These are phyloP conservation scores for Zaprionus gabonicus DNA, from an alignment of 1,140 invertebrate species.

Conservation along the genomic window DNA sequence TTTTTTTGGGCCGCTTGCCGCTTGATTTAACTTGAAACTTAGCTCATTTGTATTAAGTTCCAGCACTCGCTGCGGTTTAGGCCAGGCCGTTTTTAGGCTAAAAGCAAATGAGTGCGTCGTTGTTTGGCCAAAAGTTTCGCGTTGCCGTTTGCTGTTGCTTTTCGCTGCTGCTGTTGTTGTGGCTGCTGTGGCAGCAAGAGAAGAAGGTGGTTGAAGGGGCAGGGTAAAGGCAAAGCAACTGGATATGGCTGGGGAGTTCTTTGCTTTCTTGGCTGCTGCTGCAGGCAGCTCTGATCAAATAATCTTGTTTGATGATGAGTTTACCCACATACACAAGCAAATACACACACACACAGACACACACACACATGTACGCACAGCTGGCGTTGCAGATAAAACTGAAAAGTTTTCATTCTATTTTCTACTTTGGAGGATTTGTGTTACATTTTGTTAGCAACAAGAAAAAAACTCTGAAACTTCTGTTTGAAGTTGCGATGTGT, in stretches of 20 bases:
- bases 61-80: slow-evolving; percentile 40
- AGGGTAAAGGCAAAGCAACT: not conserved
- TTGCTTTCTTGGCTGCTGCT: slow-evolving; percentile 34
- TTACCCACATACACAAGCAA: slow-evolving; percentile 58
- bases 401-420: slow-evolving; percentile 80
- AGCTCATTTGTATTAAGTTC: slow-evolving; percentile 80
- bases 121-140: slow-evolving; percentile 51
- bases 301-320: slow-evolving; percentile 83
- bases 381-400: slow-evolving; percentile 57
- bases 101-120: slow-evolving; percentile 71
- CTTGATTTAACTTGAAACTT: slow-evolving; percentile 80
- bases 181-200: slow-evolving; percentile 20
- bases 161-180: slow-evolving; percentile 10
- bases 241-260: not conserved
- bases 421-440: slow-evolving; percentile 77
- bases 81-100: slow-evolving; percentile 29
- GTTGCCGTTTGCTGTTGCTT: slow-evolving; percentile 12
- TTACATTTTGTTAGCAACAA: slow-evolving; percentile 64
- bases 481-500: slow-evolving; percentile 49
- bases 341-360: slow-evolving; percentile 28
- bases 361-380: slow-evolving; percentile 18
- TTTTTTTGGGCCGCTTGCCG: slow-evolving; percentile 46
- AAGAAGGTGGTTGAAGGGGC: not conserved
- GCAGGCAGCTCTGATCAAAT: slow-evolving; percentile 76
- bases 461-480: slow-evolving; percentile 53